Conservation (phyloP, 2,113 vertebrate genomes). For the Columbina picui region DNA sequence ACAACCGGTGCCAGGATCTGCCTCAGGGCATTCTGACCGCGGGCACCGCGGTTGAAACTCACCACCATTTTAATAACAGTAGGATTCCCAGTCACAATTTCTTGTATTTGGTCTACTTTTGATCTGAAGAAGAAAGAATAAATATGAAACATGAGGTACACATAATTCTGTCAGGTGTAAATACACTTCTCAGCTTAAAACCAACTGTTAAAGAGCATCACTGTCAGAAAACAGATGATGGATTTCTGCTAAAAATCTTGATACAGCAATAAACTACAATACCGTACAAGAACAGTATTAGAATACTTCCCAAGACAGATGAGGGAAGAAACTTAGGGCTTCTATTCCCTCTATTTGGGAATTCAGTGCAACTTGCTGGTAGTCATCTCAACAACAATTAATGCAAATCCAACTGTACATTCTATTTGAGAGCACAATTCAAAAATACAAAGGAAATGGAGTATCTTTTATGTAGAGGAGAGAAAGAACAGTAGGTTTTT, state of each 20-base stretch:
- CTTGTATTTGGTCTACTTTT: conserved; percentile 97
- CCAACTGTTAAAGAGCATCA: not conserved
- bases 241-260: not conserved
- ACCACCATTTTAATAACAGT: conserved; percentile 99
- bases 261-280: not conserved
- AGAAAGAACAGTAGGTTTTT: not conserved
- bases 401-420: not conserved
- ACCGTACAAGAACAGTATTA: not conserved
- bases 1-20: conserved; percentile 94
- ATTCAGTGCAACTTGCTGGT: not conserved
- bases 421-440: not conserved
- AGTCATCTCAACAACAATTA: accelerated
- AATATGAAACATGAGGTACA: not conserved
- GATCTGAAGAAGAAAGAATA: conserved; percentile 79
- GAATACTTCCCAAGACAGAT: not conserved
- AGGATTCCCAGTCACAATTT: conserved; percentile 97
- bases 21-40: conserved; percentile 93
- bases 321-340: not conserved
- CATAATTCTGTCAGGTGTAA: not conserved
- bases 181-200: not conserved
- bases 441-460: not conserved
- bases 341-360: not conserved
- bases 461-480: not conserved
- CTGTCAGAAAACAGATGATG: not conserved
- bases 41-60: conserved; percentile 95